Base-by-base conservation (phyloP, 2,797 vertebrate species). In the Siniperca obscura region DNA sequence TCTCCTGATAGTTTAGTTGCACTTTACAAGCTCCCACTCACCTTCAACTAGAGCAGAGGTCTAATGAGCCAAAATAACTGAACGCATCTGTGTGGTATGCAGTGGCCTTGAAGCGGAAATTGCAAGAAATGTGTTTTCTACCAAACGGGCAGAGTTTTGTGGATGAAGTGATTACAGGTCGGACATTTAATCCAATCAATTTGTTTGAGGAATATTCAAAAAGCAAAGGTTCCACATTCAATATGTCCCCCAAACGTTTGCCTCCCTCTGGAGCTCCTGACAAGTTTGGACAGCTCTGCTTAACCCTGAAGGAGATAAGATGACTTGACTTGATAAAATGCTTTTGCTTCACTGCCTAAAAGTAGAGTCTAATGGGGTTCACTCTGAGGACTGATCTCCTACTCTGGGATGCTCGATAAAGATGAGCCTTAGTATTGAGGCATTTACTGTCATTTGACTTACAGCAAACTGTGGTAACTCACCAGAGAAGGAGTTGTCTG, bases 401-500 rank as follows among this genome's bases (percentile, higher is more conserved):
- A 4, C 22, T 13, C 2, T 5, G n/a, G 4, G 52, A 38, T 30
- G 46, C 4, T 12, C 8, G 6, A 38, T 19, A 13, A 13, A 25
- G 4, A 14, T 2, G 9, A 34, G 44, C 22, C 1, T 9, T 7
- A 1, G 12, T 27, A 6, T 1, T 9, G 30, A 73, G 21, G 0
- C 4, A 0, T 55, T 52, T 7, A 22, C 52, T 17, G 60, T 34
- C 2, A 1, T 17, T 1, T 3, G 46, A 67, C 60, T 48, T 11
- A 11, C 19, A 56, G 42, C 5, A 5, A 61, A 36, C 21, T 13
- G 36, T 27, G 2, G 1, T 22, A 2, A 93, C 96, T 95, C 86
- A 97, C 96, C 96, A 21, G 96, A 97, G 90, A 97, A 97, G 53
- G 96, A 96, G 88, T 95, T 97, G 87, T 97, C 96, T 22, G 96